Base-by-base conservation (phyloP, 2,888 invertebrate genomes). In the Pollenia amentaria region DNA sequence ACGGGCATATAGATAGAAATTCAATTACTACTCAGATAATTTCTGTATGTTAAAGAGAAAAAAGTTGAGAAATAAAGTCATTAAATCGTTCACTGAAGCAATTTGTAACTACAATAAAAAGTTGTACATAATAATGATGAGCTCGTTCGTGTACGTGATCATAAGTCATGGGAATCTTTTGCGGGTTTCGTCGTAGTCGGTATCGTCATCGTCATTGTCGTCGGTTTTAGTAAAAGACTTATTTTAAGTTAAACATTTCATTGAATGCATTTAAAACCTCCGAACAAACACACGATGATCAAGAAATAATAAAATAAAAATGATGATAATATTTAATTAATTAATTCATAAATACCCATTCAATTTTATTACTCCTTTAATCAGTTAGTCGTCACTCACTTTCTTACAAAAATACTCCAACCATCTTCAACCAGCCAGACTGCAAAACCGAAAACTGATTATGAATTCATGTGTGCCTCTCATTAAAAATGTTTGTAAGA, bases 111-210 rank as follows among this genome's bases (percentile, higher is more conserved):
- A 64, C 72, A 77, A 70, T 51, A 60, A 6, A 48, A 73, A 46
- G 42, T 55, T 83, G 77, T 76, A 83, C 80, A 84, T 84, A 77
- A 72, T 64, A 29, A 62, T 57, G 67, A 64, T 53, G 85, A 73
- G 73, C 55, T 60, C 51, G 62, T 67, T 57, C 12, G 10, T 81
- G 89, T 91, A 92, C 92, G 92, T 92, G 92, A 89, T 88, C 90
- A 92, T 92, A 91, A 90, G 89, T 89, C 92, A 90, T 92, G 92
- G 92, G 92, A 92, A 92, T 90, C 88, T 83, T 87, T 73, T 73
- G 53, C 48, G 69, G 53, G 21, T 70, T 55, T 67, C 14, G 9
- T 14, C 55, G 73, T 73, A 46, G 51, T 51, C 55, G 60, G 16
- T 70, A 51, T 67, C 11, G 6, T 16, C 55, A 67, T 73, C 40